Evolutionary conservation across 2,888 invertebrate genomes (phyloP).

Genomic region (Drosophila subsilvestris): DNA sequence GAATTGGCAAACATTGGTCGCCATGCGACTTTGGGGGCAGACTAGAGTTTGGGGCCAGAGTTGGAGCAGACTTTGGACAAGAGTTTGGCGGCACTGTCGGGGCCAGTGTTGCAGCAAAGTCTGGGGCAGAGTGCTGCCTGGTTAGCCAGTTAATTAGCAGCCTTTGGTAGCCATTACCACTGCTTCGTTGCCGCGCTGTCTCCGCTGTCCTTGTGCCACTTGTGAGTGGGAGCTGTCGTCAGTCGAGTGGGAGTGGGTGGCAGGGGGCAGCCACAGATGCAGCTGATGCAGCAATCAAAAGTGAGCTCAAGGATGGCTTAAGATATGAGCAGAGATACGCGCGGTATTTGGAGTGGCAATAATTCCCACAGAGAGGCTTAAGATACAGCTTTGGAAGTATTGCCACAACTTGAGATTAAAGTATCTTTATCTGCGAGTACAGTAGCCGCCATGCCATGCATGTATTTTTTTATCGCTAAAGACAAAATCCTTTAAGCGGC

Average conservation of each 20-base stretch:
- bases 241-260: constrained; percentile 33
- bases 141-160: constrained; percentile 75
- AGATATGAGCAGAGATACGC: neutral
- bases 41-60: neutral
- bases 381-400: constrained; percentile 18
- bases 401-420: constrained; percentile 7
- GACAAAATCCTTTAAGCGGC: constrained; percentile 37
- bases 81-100: neutral
- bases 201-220: constrained; percentile 67
- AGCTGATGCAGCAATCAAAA: constrained; percentile 25
- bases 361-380: neutral
- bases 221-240: constrained; percentile 52
- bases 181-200: neutral
- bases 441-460: constrained; percentile 1
- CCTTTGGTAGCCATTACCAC: constrained; percentile 31
- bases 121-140: constrained; percentile 56
- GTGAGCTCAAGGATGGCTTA: constrained; percentile 54
- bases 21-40: constrained; percentile 43
- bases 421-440: constrained; percentile 8
- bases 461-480: constrained; percentile 20
- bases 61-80: neutral
- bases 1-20: constrained; percentile 43
- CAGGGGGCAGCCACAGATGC: constrained; percentile 14
- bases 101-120: constrained; percentile 29
- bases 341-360: neutral